Base-by-base conservation (phyloP, 1,140 invertebrate genomes). In the Drosophila albomicans region DNA sequence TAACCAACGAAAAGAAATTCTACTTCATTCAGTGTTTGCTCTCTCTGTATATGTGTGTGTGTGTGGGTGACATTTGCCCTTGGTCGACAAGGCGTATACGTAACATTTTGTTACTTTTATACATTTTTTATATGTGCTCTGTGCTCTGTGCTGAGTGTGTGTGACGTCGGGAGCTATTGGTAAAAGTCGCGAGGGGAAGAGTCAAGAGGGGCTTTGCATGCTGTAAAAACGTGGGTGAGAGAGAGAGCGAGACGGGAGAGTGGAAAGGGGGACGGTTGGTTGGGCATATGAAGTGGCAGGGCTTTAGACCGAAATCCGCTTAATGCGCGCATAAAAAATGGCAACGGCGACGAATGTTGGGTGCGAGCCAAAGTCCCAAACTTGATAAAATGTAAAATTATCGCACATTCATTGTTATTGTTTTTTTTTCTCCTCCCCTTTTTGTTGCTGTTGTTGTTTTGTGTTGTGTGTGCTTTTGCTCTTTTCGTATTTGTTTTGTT, bases 301-400 rank as follows among this genome's bases (percentile, higher is more conserved):
- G 85, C 85, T 88, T 88, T 89, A 75, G 75, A 79, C 59, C 58
- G 57, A 88, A 88, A 88, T 82, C 85, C 86, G 86, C 86, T 88
- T 88, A 84, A 88, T 89, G 85, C 85, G 76, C 75, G 81, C 75
- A 88, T 89, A 88, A 89, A 88, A 88, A 88, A 88, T 89, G 78
- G 86, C 81, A 82, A 81, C 85, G 70, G 71, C 81, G 88, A 84
- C 84, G 73, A 86, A 75, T 66, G 81, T 51, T 52, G 66, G 49
- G 45, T 45, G 59, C 13, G 66, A 25, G 46, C 51, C 58, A 79
- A 63, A 62, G 77, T 68, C 75, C 69, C 69, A 78, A 89, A 85
- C 86, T 90, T 89, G 85, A 89, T 89, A 89, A 89, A 88, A 88
- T 88, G 85, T 88, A 88, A 89, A 89, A 89, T 89, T 89, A 89